Base-by-base conservation (phyloP, 2,888 invertebrate genomes). In the Clistopyga incitator region DNA sequence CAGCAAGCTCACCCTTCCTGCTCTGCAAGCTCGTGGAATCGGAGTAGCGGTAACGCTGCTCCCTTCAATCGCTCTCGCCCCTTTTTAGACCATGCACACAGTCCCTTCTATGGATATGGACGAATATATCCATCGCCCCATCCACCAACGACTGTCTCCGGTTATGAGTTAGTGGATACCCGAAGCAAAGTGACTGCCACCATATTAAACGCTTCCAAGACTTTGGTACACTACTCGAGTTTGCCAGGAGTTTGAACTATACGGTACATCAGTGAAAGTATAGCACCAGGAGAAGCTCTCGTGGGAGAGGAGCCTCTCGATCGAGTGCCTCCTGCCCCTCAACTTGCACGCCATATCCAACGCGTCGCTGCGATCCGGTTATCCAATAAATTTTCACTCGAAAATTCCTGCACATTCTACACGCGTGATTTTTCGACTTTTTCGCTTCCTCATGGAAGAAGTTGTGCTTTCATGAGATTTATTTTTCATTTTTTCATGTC, bases 111-210 rank as follows among this genome's bases (percentile, higher is more conserved):
- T 20, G 25, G 38, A 65, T 71, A 23, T 25, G 54, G 76, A 54
- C 42, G 67, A 50, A 68, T n/a, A n/a, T 56, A 78, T 56, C 74
- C 47, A 54, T 38, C 38, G 15, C 45, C 45, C 47, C 54, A 34
- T 25, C 76, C 18, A 42, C 42, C 45, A 79, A 84, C 54, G 70
- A 87, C 82, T 85, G 87, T 87, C 85, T 81, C 82, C 78, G 84
- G 86, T 87, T 88, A 89, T 90, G 90, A 91, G 89, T 90, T 90
- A 90, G 86, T 88, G 84, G 88, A 88, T 87, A 86, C 86, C 74
- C 64, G 68, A 86, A 82, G 79, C 82, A 86, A 88, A 84, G 81
- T 68, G 89, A 90, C 88, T 88, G 88, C 87, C 82, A 86, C 88
- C 89, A 88, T 90, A 91, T 91, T 90, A 91, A 90, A 90, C 84